Evolutionary conservation across 1,140 invertebrate species (phyloP).

Genomic region (Aleiodes sp.): DNA sequence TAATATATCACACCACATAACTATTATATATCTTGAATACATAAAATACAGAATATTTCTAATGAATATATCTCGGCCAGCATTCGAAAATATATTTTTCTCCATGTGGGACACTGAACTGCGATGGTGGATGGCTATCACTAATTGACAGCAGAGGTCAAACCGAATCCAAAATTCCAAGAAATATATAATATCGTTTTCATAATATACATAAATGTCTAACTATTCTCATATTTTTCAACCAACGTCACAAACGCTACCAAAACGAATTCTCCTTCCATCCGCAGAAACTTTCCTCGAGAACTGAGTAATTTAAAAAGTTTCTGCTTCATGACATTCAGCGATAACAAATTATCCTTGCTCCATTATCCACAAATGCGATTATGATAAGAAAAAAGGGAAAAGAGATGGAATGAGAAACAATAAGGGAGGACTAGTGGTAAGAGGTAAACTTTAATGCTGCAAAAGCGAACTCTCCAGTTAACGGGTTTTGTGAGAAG

Average conservation of each 20-base stretch:
- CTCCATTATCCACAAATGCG: conserved; percentile 66
- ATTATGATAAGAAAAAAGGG: conserved; percentile 65
- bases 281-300: conserved; percentile 53
- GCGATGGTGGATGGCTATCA: too few species aligned
- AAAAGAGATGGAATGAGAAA: conserved; percentile 43
- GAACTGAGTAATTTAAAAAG: conserved; percentile 65
- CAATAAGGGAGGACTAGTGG: conserved; percentile 50
- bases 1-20: too few species aligned
- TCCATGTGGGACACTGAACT: too few species aligned
- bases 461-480: conserved; percentile 42
- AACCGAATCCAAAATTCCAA: too few species aligned
- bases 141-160: too few species aligned
- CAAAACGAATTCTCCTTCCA: conserved; percentile 6
- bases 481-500: conserved; percentile 31
- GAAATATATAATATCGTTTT: conserved; percentile 53
- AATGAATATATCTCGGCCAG: too few species aligned
- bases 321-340: conserved; percentile 63
- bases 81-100: too few species aligned
- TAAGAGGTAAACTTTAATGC: conserved; percentile 61
- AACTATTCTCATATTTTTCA: conserved; percentile 56
- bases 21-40: too few species aligned
- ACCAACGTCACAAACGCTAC: conserved; percentile 25
- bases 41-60: too few species aligned
- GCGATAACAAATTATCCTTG: conserved; percentile 65
- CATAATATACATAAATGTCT: conserved; percentile 48